Evolutionary conservation across 2,797 vertebrate species (phyloP).

Genomic region (Squalus acanthias): DNA sequence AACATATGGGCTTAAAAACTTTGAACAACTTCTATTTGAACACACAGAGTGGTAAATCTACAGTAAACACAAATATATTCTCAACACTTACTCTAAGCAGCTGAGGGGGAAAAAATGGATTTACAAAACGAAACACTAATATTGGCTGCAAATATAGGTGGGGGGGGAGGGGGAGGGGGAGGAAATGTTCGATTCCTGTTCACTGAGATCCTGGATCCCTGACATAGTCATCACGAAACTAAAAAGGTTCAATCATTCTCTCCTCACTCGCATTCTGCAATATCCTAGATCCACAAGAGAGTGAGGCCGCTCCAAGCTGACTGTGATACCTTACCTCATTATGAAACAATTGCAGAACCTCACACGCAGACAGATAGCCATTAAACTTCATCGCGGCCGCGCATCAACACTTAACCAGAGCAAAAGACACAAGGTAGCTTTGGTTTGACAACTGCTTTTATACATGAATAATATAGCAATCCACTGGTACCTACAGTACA

Average conservation of each 20-base stretch:
- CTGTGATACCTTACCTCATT: not conserved
- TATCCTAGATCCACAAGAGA: not conserved
- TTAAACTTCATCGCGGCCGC: not conserved
- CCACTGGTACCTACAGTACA: not conserved
- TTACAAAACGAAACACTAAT: not conserved
- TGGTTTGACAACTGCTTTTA: not conserved
- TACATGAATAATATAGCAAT: not conserved
- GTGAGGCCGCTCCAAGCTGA: not conserved
- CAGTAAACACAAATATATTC: not conserved
- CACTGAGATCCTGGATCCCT: not conserved
- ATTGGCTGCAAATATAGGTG: not conserved
- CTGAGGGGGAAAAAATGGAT: not conserved
- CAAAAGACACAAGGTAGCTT: not conserved
- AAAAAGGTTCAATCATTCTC: not conserved
- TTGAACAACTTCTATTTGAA: not conserved
- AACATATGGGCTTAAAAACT: not conserved
- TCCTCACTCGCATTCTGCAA: not conserved
- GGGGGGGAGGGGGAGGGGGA: too few relatives aligned
- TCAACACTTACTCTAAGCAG: not conserved
- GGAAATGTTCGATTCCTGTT: not conserved
- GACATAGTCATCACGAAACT: not conserved
- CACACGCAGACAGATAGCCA: not conserved
- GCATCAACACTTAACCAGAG: not conserved
- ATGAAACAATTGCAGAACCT: not conserved
- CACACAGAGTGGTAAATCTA: not conserved